Percentiles rank a stretch among this genome's conserved stretches.
Evolutionary conservation across 2,113 vertebrate genomes (phyloP).

Genomic region (zebrafish (Danio rerio)): GRCz12tu NC_133191.1:15081001-15081500

Average conservation of each 20-base stretch:
- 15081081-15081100: slow-evolving; percentile 40
- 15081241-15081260: background rate
- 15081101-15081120: slow-evolving; percentile 44
- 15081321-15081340: too few species aligned
- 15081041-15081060: slow-evolving; percentile 41
- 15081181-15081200: slow-evolving; percentile 54
- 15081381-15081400: too few species aligned
- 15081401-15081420: too few species aligned
- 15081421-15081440: too few species aligned
- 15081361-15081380: too few species aligned
- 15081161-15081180: slow-evolving; percentile 48
- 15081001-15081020: slow-evolving; percentile 49
- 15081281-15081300: slow-evolving; percentile 6
- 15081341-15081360: too few species aligned
- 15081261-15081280: background rate
- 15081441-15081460: too few species aligned
- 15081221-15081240: slow-evolving; percentile 33
- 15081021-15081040: slow-evolving; percentile 46
- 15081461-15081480: too few species aligned
- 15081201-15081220: slow-evolving; percentile 47
- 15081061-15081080: slow-evolving; percentile 47
- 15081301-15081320: too few species aligned
- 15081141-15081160: slow-evolving; percentile 44
- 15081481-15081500: too few species aligned
- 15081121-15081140: slow-evolving; percentile 40